Percentiles rank a stretch among this genome's conserved stretches.
Conservation (phyloP, 2,113 vertebrate species). For the Tringa solitaria region DNA sequence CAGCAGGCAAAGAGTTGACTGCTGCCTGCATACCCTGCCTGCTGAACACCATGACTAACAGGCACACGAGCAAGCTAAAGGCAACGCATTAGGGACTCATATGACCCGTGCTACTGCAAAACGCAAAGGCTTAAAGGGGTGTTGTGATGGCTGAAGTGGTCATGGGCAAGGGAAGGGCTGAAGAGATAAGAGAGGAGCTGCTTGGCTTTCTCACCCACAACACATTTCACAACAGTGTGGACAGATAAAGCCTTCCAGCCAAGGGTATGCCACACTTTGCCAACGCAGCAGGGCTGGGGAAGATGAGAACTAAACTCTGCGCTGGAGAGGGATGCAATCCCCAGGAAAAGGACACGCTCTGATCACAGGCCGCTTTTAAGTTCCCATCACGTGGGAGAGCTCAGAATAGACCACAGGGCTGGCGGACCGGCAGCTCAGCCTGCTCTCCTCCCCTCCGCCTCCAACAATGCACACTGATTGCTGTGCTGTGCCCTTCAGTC, state of each 20-base stretch:
- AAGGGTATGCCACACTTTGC: neutral
- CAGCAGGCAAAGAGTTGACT: neutral
- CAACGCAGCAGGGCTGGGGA: neutral
- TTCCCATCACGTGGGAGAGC: constrained; percentile 47
- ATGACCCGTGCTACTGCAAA: neutral
- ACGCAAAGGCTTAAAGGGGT: neutral
- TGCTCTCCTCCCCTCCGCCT: constrained; percentile 10
- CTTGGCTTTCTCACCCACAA: neutral
- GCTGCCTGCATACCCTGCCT: fast-evolving
- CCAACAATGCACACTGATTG: constrained; percentile 14
- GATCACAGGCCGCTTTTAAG: constrained; percentile 34
- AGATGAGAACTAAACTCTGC: neutral
- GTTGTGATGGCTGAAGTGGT: neutral
- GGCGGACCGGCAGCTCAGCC: neutral
- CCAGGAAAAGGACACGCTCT: neutral
- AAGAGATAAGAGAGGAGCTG: neutral
- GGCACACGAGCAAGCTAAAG: neutral
- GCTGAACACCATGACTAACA: fast-evolving
- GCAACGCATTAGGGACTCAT: neutral
- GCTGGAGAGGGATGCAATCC: neutral
- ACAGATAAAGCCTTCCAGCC: neutral
- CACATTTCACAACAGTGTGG: neutral
- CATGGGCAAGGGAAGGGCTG: neutral
- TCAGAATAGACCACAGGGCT: constrained; percentile 34
- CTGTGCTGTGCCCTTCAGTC: constrained; percentile 20